Evolutionary conservation across 2,888 invertebrate genomes (phyloP), one percentile per base, ranked within the genome.

Genomic region (Yponomeuta plumbellus): DNA sequence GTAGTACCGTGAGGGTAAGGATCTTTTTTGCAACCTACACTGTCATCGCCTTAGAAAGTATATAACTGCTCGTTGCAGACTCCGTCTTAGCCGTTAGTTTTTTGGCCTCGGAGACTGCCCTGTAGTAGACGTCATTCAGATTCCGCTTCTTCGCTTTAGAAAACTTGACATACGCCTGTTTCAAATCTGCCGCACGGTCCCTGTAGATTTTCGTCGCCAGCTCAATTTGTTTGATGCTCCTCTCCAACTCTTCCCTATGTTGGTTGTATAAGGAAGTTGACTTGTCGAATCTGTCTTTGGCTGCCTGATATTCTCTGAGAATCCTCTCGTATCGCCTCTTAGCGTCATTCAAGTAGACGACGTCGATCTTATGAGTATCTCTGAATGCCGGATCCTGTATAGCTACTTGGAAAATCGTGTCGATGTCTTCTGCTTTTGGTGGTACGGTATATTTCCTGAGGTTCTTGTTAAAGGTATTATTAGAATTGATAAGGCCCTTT

Each of bases 121-220:
- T 78, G 52, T 76, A 81, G 61, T 83, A 83, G 0, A 84, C 75
- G 67, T 84, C 80, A 68, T 75, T 73, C 0, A 83, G 66, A 69
- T 81, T 83, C 22, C 78, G 77, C 59, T 59, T 59, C 11, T 22
- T 23, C 3, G 44, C 13, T 1, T 44, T 44, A 6, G n/a, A 1
- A 10, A 58, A 58, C 10, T 22, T 23, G 22, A 23, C 59, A 23
- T 22, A 22, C 8, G 23, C 11, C 13, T 23, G 22, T 22, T 21
- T 59, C 10, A 22, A 22, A 1, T 23, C 23, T 4, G 3, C 11
- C 21, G 21, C 59, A 3, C 21, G 10, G 11, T 17, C 13, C 23
- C 21, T 21, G 11, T 13, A 21, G 21, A 59, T 11, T 1, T 22
- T 2, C 2, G 21, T 58, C 8, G 23, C 22, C 13, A 13, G 1